Base-by-base conservation (phyloP, 1,140 invertebrate species). In the Probaryconus sp. region DNA sequence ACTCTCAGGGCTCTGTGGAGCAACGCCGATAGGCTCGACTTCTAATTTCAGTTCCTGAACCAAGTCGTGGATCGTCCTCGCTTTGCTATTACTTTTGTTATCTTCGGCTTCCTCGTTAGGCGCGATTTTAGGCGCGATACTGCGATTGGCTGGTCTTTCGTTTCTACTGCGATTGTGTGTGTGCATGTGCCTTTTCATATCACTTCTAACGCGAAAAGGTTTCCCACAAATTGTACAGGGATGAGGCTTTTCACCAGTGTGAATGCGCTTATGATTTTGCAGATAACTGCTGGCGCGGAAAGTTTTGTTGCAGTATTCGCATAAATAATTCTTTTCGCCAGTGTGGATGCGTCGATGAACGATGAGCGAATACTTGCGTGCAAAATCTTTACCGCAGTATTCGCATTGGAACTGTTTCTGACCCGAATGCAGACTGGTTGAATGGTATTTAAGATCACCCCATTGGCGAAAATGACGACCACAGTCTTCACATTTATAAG, bases 321-420 rank as follows among this genome's bases (percentile, higher is more conserved):
- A 97, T 30, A 92, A 92, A 83, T 96, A 97, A 84, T 96, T 96
- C 20, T 93, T 90, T 79, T 97, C 96, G 4, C 94, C 94, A 0
- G 96, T 97, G 82, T 98, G 96, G 48, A 97, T 96, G 28, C 95
- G 88, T 0, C 95, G 89, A 81, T 98, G 97, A 0, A 96, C 91
- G n/a, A 94, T 95, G n/a, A 96, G 84, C 13, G 96, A 97, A 81
- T 98, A 98, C 67, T 97, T 95, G 10, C 97, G 90, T 0, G 96
- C 96, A 87, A 97, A 97, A 73, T 95, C 94, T 84, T 97, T 96
- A 14, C 93, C 94, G 81, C 96, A 97, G 79, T 94, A 96, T 81
- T 97, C 95, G 80, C 96, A 97, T 78, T 96, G 95, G 83, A 93
- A 96, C 45, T 93, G 91, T 79, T 95, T 94, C 79, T 90, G 87